Percentiles rank a stretch among this genome's conserved stretches.
Evolutionary conservation across 2,888 invertebrate species (phyloP).

Genomic region (Diabrotica balteata): DNA sequence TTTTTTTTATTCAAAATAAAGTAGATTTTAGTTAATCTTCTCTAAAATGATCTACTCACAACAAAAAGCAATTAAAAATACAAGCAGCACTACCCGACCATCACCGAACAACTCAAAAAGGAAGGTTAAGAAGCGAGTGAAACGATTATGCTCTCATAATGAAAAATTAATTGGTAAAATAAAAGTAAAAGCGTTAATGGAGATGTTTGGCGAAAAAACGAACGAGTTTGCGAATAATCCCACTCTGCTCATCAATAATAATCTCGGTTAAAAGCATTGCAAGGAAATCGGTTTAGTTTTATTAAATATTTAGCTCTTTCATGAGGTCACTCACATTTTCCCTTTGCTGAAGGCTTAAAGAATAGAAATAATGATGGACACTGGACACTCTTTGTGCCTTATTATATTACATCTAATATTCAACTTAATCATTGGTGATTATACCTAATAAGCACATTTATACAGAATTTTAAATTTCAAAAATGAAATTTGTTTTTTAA

Average conservation of each 20-base stretch:
- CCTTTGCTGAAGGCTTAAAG: conserved; percentile 34
- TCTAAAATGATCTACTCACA: neutral
- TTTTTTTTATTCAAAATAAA: neutral
- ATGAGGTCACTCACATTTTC: conserved; percentile 46
- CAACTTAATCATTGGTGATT: too few species aligned
- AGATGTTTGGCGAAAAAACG: conserved; percentile 36
- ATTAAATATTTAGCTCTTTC: conserved; percentile 55
- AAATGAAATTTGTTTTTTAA: too few species aligned
- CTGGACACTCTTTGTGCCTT: too few species aligned
- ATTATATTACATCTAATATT: too few species aligned
- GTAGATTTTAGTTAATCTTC: neutral
- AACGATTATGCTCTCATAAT: conserved; percentile 31
- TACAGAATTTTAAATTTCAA: too few species aligned
- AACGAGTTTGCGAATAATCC: conserved; percentile 45
- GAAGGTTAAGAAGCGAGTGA: conserved; percentile 3
- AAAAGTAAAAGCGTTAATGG: conserved; percentile 42
- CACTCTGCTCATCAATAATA: conserved; percentile 54
- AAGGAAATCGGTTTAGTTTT: conserved; percentile 57
- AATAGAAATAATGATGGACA: too few species aligned
- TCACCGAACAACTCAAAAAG: conserved; percentile 7
- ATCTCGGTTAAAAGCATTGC: conserved; percentile 55
- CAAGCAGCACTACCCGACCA: neutral
- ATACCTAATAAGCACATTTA: too few species aligned
- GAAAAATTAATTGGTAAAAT: conserved; percentile 43
- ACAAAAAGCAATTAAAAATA: conserved; percentile 3